phyloP scores from a whole-genome alignment of 2,797 vertebrate species.

The Hylomyscus alleni region DNA sequence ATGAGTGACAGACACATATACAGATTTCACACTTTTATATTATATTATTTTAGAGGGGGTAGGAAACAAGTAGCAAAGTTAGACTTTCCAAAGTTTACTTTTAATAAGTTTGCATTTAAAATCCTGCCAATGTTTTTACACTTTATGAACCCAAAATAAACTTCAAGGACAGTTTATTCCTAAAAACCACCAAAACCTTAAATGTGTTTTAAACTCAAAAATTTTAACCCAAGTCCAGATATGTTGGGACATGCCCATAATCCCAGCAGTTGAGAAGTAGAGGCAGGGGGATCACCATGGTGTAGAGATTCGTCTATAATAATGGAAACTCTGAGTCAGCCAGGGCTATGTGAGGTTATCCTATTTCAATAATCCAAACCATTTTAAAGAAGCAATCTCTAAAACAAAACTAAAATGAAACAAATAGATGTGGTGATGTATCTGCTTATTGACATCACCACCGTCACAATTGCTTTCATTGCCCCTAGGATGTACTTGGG shows the following conservation, averaged over 20 bases:
- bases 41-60: neutral
- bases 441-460: neutral
- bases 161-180: neutral
- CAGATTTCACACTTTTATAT: neutral
- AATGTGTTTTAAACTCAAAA: neutral
- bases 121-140: neutral
- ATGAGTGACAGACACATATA: neutral
- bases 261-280: neutral
- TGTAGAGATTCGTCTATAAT: neutral
- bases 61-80: neutral
- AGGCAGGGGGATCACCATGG: neutral
- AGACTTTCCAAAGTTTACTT: constrained; percentile 33
- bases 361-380: neutral
- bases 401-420: neutral
- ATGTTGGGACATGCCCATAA: neutral
- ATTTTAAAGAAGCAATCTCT: neutral
- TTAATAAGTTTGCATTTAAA: constrained; percentile 50
- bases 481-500: neutral
- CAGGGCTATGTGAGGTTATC: neutral
- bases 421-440: neutral
- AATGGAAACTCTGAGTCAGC: neutral
- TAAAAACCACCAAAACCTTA: neutral
- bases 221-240: neutral
- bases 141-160: constrained; percentile 45
- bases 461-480: neutral